Conservation (phyloP, 2,113 vertebrate species). For the Callipepla squamata region DNA sequence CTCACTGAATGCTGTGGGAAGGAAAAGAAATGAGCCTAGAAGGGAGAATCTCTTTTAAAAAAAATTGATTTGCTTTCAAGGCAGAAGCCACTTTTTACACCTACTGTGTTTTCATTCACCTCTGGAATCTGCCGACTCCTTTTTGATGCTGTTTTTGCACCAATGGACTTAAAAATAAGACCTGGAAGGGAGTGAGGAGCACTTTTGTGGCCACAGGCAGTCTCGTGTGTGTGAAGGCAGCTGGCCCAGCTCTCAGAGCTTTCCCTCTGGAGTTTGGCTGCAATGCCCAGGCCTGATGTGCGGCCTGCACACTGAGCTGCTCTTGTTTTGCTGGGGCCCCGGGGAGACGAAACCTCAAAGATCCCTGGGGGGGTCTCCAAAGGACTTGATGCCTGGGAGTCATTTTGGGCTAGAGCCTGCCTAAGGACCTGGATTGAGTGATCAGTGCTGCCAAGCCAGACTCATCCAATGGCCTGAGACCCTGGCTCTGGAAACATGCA, state of each 20-base stretch:
- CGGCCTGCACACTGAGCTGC: accelerated
- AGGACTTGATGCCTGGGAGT: accelerated
- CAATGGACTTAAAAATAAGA: background rate
- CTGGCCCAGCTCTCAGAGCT: background rate
- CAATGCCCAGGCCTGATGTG: background rate
- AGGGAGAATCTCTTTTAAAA: background rate
- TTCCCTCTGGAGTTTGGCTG: background rate
- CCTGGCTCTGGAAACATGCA: accelerated
- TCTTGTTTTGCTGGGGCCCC: accelerated
- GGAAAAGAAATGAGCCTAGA: background rate
- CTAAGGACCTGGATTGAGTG: accelerated
- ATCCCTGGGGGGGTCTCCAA: accelerated
- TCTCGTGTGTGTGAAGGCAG: background rate
- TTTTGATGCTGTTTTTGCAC: accelerated
- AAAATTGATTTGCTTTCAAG: background rate
- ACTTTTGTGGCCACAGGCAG: background rate
- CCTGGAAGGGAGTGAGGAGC: background rate
- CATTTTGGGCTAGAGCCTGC: accelerated
- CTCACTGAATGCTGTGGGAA: accelerated
- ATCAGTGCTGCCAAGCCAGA: accelerated
- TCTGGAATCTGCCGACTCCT: background rate
- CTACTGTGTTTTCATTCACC: background rate
- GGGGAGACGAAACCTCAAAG: background rate
- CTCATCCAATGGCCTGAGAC: accelerated
- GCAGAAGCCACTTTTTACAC: background rate